These are phyloP conservation scores for Gymnocheta viridis DNA, from an alignment of 2,888 invertebrate species.

Conservation along the genomic window DNA sequence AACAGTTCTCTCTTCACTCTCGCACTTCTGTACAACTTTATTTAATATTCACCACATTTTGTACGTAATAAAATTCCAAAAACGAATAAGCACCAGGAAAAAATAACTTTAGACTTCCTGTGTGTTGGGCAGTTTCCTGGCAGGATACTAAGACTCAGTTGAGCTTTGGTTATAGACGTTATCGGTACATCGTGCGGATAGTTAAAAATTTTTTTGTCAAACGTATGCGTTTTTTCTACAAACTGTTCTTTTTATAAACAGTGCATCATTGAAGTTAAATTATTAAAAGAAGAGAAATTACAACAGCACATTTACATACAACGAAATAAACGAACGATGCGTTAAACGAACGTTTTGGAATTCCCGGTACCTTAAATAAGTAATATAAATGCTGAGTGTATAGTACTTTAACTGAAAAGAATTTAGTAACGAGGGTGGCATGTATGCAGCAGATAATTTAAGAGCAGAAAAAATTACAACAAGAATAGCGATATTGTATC, in stretches of 20 bases:
- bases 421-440: conserved; percentile 46
- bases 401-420: conserved; percentile 14
- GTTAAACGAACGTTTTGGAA: conserved; percentile 61
- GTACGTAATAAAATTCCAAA: conserved; percentile 57
- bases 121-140: conserved; percentile 72
- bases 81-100: conserved; percentile 15
- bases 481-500: conserved; percentile 1
- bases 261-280: conserved; percentile 43
- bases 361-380: conserved; percentile 65
- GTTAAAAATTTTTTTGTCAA: conserved; percentile 35
- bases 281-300: conserved; percentile 27
- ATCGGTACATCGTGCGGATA: conserved; percentile 75
- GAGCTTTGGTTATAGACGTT: conserved; percentile 79
- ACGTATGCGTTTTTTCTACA: conserved; percentile 22
- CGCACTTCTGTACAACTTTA: neutral
- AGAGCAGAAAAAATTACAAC: conserved; percentile 9
- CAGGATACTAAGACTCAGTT: conserved; percentile 77
- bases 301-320: conserved; percentile 37
- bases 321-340: conserved; percentile 51
- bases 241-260: no score
- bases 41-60: conserved; percentile 73
- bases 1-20: conserved; percentile 16
- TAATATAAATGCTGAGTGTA: conserved; percentile 7
- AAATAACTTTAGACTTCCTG: conserved; percentile 74
- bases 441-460: conserved; percentile 20